Conservation (phyloP, 2,797 vertebrate genomes). For the Lacerta agilis region DNA sequence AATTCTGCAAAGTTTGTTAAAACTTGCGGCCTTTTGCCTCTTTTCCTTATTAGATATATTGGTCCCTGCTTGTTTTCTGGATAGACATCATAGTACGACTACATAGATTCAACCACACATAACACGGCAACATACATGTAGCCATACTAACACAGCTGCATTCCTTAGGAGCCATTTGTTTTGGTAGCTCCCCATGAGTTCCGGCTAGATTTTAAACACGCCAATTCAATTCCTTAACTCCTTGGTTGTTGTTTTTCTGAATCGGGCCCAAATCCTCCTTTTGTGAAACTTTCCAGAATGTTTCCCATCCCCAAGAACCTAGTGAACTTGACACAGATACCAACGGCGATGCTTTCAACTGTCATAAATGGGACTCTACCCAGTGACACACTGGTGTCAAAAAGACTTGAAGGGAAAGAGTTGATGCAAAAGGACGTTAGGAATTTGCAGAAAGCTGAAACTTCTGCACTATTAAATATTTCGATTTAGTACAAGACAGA, state of each 20-base stretch:
- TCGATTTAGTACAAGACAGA: conserved; percentile 32
- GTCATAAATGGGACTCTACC: conserved; percentile 27
- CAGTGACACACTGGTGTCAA: conserved; percentile 39
- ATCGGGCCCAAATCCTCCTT: background rate
- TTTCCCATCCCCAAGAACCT: conserved; percentile 1
- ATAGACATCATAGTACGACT: background rate
- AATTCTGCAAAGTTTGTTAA: background rate
- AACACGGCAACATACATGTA: background rate
- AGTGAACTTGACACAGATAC: background rate
- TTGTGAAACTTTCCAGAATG: conserved; percentile 8
- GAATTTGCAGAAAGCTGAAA: conserved; percentile 29
- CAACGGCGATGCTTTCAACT: conserved; percentile 39
- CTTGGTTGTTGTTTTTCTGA: background rate
- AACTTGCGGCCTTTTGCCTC: background rate
- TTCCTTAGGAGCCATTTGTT: background rate
- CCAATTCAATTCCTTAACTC: background rate
- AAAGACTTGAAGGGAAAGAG: conserved; percentile 10
- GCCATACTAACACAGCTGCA: background rate
- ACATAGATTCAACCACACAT: background rate
- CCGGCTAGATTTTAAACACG: background rate
- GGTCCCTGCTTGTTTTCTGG: background rate
- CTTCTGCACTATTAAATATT: conserved; percentile 20
- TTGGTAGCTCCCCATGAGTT: background rate
- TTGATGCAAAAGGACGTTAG: conserved; percentile 42
- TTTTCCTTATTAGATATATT: background rate